phyloP scores from a whole-genome alignment of 2,113 vertebrate genomes.

The Salvelinus alpinus region DNA sequence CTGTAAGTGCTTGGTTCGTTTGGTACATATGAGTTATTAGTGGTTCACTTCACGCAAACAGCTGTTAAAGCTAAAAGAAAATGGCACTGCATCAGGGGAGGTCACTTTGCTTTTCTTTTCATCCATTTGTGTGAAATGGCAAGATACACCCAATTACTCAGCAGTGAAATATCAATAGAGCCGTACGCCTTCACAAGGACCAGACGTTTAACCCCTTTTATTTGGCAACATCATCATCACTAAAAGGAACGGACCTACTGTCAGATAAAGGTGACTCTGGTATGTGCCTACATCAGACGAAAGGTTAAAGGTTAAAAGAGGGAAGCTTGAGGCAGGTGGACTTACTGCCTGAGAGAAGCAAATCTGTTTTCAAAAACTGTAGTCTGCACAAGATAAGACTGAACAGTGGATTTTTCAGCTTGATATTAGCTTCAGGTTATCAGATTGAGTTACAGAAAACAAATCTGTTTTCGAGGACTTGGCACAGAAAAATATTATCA shows the following conservation, averaged over 20 bases:
- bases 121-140: neutral
- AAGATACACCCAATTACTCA: conserved; percentile 7
- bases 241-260: neutral
- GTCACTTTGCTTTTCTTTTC: neutral
- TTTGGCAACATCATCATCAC: neutral
- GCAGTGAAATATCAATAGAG: conserved; percentile 1
- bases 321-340: neutral
- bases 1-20: neutral
- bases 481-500: too few species aligned
- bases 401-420: too few species aligned
- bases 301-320: neutral
- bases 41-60: neutral
- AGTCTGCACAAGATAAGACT: too few species aligned
- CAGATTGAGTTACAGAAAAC: neutral
- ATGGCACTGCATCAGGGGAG: neutral
- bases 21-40: neutral
- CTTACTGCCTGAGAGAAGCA: neutral
- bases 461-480: neutral
- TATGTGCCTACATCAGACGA: neutral
- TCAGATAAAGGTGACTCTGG: neutral
- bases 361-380: too few species aligned
- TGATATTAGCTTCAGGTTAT: neutral
- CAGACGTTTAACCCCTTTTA: conserved; percentile 1
- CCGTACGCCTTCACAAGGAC: neutral
- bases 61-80: neutral